Base-by-base conservation (phyloP, 2,888 invertebrate genomes). In the Amphipyra tragopoginis region DNA sequence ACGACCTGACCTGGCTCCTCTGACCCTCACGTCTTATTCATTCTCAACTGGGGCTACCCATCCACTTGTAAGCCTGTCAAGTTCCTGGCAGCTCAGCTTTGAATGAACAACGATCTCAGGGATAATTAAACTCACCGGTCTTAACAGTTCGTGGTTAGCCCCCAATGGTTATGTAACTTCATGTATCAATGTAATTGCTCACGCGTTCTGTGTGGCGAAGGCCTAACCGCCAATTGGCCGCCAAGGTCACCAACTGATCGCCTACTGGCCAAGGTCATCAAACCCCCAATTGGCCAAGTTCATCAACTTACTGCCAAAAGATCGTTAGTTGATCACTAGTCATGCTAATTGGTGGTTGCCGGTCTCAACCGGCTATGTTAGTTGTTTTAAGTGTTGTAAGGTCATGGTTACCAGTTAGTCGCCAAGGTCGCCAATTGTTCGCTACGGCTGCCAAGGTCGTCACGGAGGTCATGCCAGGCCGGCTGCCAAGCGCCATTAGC, bases 401-500 rank as follows among this genome's bases (percentile, higher is more conserved):
- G 71, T 67, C 76, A 72, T 61, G 78, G 78, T 75, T 45, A 68
- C 73, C 72, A 71, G 74, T 74, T 78, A 59, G 76, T 75, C 64
- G 64, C 74, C 79, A 51, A 75, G 82, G 76, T 60, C 66, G 71
- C 73, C 72, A 72, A 61, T 72, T 72, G 77, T 77, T 79, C 75
- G 82, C 76, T 78, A 70, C 68, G 80, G 72, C 63, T 74, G 86
- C 82, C 85, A 79, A 78, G 83, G 29, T 29, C 29, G 29, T 29
- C 29, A 7, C 29, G 72, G 66, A 72, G 79, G 73, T 79, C 69
- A 63, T 77, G 66, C 74, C 74, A 80, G 84, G 84, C 82, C 83
- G 86, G 84, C 85, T 82, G 86, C 82, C 85, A 79, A 78, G 83
- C 82, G 84, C 82, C 82, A 68, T 80, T 90, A 95, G 95, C 95